Conservation (phyloP, 2,888 invertebrate species). For the Xestia ashworthii region DNA sequence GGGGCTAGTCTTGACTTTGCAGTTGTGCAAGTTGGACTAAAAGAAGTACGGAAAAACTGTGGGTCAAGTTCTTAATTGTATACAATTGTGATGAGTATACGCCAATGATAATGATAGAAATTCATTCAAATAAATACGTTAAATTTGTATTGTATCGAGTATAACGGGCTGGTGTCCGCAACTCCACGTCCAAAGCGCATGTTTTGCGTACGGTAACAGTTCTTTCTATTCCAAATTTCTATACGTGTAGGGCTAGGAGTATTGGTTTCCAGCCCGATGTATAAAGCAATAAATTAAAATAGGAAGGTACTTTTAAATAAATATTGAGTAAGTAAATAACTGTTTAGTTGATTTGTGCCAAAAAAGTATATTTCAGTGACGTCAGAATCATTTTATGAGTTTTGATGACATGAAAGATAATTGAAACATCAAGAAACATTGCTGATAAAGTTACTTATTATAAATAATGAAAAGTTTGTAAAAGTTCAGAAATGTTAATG, state of each 20-base stretch:
- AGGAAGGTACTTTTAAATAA: not conserved
- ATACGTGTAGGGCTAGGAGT: not conserved
- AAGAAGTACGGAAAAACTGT: not conserved
- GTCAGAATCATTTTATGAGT: not conserved
- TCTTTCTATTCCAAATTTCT: not conserved
- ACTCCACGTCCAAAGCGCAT: no score
- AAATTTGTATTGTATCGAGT: not conserved
- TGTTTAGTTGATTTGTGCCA: not conserved
- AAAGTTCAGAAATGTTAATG: conserved; percentile 32
- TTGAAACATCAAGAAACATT: not conserved
- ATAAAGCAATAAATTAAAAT: not conserved
- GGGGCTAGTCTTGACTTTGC: conserved; percentile 26
- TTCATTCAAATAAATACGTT: not conserved
- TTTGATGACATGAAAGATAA: not conserved
- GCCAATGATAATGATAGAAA: not conserved
- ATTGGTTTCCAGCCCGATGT: not conserved
- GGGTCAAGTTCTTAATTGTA: not conserved
- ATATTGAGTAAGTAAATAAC: not conserved
- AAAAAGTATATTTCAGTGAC: not conserved
- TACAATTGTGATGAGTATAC: not conserved
- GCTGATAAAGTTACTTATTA: conserved; percentile 2
- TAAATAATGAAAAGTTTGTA: conserved; percentile 21
- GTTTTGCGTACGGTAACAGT: no score
- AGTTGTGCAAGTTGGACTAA: conserved; percentile 2
- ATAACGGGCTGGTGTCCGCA: no score